Conservation (phyloP, 2,888 invertebrate genomes). For the Cantharis lateralis region DNA sequence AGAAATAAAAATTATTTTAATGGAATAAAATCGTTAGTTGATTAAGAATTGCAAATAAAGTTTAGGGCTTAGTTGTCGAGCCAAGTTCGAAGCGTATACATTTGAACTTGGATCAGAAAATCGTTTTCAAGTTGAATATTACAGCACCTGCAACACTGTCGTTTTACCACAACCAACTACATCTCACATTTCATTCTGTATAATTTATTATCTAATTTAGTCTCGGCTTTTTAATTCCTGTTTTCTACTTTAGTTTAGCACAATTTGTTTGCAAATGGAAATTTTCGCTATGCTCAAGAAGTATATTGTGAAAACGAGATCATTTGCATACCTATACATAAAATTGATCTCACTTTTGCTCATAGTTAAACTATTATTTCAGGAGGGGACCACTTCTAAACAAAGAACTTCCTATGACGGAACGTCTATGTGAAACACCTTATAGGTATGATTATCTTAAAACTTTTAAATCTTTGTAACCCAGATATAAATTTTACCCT, state of each 20-base stretch:
- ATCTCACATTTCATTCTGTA: constrained; percentile 30
- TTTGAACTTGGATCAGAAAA: neutral
- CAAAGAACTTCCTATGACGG: constrained; percentile 47
- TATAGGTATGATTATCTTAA: constrained; percentile 42
- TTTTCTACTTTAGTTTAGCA: constrained; percentile 28
- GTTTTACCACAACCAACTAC: constrained; percentile 19
- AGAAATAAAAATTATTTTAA: neutral
- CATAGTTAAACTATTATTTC: constrained; percentile 36
- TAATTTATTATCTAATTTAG: constrained; percentile 36
- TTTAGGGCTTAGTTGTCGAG: neutral
- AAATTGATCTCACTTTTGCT: neutral
- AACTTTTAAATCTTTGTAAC: neutral
- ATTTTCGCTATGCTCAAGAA: constrained; percentile 10
- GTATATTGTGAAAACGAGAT: constrained; percentile 4
- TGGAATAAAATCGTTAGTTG: neutral
- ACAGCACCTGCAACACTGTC: constrained; percentile 31
- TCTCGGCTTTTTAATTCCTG: constrained; percentile 32
- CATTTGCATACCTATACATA: neutral
- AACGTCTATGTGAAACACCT: constrained; percentile 46
- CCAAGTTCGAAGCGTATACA: neutral
- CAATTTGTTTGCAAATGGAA: constrained; percentile 19
- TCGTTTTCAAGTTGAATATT: constrained; percentile 17
- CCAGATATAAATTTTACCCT: neutral
- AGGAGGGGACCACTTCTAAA: constrained; percentile 45
- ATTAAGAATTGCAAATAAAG: neutral